Conservation (phyloP, 2,888 invertebrate genomes). For the Sturmia bella region DNA sequence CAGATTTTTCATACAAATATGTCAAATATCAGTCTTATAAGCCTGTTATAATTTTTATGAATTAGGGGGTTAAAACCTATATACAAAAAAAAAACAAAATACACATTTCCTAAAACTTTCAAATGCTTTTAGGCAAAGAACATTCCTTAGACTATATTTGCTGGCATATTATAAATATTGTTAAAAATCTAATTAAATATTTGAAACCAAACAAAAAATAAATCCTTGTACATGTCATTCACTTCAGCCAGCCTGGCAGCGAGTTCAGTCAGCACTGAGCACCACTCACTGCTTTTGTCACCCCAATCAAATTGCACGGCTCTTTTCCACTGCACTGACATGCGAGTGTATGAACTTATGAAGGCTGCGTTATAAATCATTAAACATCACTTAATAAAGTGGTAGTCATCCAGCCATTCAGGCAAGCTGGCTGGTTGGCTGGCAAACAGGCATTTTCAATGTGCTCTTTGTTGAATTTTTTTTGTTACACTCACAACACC, state of each 20-base stretch:
- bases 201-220: too few species aligned
- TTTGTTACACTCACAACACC: not conserved
- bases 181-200: slow-evolving; percentile 60
- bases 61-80: too few species aligned
- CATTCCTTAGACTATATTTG: too few species aligned
- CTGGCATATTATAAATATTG: not conserved
- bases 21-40: too few species aligned
- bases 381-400: slow-evolving; percentile 67
- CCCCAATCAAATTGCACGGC: slow-evolving; percentile 51
- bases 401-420: slow-evolving; percentile 23
- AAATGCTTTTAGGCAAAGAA: too few species aligned
- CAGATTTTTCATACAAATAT: too few species aligned
- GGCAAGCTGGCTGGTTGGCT: slow-evolving; percentile 18
- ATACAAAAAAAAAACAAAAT: too few species aligned
- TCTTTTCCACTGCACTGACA: slow-evolving; percentile 70
- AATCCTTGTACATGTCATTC: slow-evolving; percentile 44
- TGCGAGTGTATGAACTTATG: slow-evolving; percentile 72
- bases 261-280: slow-evolving; percentile 1
- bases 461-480: too few species aligned
- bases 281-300: slow-evolving; percentile 23
- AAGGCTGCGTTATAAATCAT: slow-evolving; percentile 73
- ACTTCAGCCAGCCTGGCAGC: slow-evolving; percentile 27
- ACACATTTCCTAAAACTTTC: too few species aligned
- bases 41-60: too few species aligned
- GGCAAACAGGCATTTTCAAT: slow-evolving; percentile 18